Base-by-base conservation (phyloP, 2,113 vertebrate genomes). In the Zonotrichia leucophrys region DNA sequence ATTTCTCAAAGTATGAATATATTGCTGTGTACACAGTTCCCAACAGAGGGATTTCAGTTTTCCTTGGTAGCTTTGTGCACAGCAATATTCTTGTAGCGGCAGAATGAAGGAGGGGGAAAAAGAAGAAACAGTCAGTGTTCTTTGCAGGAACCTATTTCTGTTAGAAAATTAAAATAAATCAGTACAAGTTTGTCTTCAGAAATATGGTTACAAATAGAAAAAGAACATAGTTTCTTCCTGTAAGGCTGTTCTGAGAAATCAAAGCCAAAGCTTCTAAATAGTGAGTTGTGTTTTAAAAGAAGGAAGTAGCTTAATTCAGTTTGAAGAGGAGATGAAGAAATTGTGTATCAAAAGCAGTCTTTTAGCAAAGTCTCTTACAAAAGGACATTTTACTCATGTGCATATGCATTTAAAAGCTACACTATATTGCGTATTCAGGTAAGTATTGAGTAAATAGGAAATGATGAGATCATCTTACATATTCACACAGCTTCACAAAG, bases 401-500 rank as follows among this genome's bases (percentile, higher is more conserved):
- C 95, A 96, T 96, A 97, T 94, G 97, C 95, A 96, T 98, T 97
- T 95, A 97, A 97, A 98, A 97, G 96, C 97, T 89, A 96, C 96
- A 95, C 84, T 96, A 93, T 97, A 97, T 96, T 97, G 96, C 84
- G 97, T 84, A 98, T 98, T 98, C 98, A 98, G 98, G 98, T 98
- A 97, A 97, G 97, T 96, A 96, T 94, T 96, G 96, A 97, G 95
- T 97, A 98, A 98, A 97, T 97, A 98, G 97, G 97, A 98, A 98
- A 97, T 96, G 96, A 97, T 98, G 97, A 98, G 97, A 82, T 98
- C 97, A 98, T 97, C 94, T 83, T 96, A 96, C 97, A 90, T 97
- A 98, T 97, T 97, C 96, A 97, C 90, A 90, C 70, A 92, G 96
- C 92, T 84, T 92, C 96, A 98, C 97, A 98, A 98, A 98, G 97